Base-by-base conservation (phyloP, 2,888 invertebrate genomes). In the Phaonia tiefii region DNA sequence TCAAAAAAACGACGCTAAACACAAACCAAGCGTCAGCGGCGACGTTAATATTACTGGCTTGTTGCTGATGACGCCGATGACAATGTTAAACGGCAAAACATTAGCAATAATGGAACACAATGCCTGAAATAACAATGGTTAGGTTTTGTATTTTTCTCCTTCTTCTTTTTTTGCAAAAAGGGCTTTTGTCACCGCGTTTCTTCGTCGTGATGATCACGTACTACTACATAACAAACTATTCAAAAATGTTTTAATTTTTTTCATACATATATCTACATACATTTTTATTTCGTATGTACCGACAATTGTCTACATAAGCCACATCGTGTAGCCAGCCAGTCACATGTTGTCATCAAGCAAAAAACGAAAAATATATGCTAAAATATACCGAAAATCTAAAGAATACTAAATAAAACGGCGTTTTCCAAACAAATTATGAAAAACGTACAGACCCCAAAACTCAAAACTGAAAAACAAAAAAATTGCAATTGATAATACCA, bases 111-210 rank as follows among this genome's bases (percentile, higher is more conserved):
- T 26, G 46, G 0, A 46, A 65, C 44, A 44, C 44, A 65, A 46
- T 44, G 65, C 25, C 65, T 25, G 42, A 65, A 65, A 46, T 46
- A 44, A 65, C 65, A 65, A 65, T 65, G 65, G 65, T 65, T 65
- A 26, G 26, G 26, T 46, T 42, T 63, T 46, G 13, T 15, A 13
- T 42, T 37, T 31, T 60, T 11, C 15, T 60, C 39, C 10, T 39
- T 60, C 17, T 60, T 22, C 3, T 20, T 26, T 39, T 39, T 63
- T 15, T 26, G n/a, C n/a, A 8, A 31, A 31, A 31, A 31, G 31
- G 31, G 31, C 31, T 8, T 31, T 20, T 58, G 10, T 31, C 17
- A 13, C 49, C 7, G 49, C 49, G 13, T 20, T 39, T 39, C 39
- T 17, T 58, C 13, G 15, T n/a, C 10, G 13, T 37, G 49, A 15